Percentiles rank a stretch among this genome's conserved stretches.
Evolutionary conservation across 2,797 vertebrate species (phyloP).

Genomic region (Artibeus jamaicensis): DNA sequence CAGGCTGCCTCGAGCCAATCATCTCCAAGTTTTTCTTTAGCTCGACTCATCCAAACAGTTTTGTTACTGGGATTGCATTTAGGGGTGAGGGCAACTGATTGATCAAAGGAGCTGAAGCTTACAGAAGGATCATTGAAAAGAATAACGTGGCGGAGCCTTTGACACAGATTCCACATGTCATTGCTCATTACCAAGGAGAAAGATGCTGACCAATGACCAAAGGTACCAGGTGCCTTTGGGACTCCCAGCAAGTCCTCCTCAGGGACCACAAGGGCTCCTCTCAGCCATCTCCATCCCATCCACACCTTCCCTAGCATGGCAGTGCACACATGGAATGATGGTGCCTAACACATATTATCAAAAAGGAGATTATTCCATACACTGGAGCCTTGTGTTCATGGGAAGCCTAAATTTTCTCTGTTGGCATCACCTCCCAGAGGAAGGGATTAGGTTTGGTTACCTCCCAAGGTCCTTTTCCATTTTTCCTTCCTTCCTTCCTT

Average conservation of each 20-base stretch:
- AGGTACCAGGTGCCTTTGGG: background rate
- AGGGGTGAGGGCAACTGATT: background rate
- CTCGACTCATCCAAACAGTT: background rate
- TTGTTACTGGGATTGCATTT: background rate
- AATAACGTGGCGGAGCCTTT: background rate
- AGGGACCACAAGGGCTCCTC: background rate
- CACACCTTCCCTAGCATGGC: background rate
- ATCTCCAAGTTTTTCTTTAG: background rate
- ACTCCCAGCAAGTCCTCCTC: background rate
- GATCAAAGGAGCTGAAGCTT: background rate
- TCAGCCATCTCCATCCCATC: background rate
- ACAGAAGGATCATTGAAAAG: background rate
- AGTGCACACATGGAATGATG: background rate
- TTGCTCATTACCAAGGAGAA: background rate
- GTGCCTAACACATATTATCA: background rate
- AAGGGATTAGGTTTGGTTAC: background rate
- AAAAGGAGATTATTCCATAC: background rate
- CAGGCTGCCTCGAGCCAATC: background rate
- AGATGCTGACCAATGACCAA: background rate
- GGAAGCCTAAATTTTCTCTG: background rate
- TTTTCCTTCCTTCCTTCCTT: background rate
- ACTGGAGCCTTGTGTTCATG: background rate
- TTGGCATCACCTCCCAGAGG: background rate
- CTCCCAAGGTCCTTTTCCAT: background rate
- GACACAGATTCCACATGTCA: background rate